Base-by-base conservation (phyloP, 1,140 invertebrate species). In the Drosophila watanabei region DNA sequence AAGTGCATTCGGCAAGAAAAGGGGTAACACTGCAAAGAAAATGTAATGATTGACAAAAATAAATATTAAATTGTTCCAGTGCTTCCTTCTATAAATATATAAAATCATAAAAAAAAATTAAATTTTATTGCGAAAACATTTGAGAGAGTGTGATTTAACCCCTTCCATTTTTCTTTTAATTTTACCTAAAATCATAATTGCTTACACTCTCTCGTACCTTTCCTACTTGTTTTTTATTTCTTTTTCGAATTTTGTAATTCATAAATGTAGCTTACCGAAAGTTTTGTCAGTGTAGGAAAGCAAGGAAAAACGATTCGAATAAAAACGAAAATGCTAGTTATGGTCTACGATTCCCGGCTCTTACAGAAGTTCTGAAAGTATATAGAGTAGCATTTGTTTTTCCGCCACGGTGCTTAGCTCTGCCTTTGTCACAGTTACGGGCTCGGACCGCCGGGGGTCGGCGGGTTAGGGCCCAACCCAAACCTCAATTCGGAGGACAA, bases 271-370 rank as follows among this genome's bases (percentile, higher is more conserved):
- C 13, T 16, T 11, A 6, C 2, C 2, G 1, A 16, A 16, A 24
- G 0, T 37, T 37, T 2, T 37, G 2, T 24, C 18, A 16, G 52
- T 56, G 18, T 18, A 18, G 32, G 4, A 32, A 33, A 32, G 20
- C 37, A 16, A 13, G 16, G 51, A 63, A 79, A 60, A 82, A 49
- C 57, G 45, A 18, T 63, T 79, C 39, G 49, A 79, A 82, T 71
- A 73, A 77, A 77, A 77, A 65, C 46, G 20, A 73, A 78, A 82
- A 64, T 72, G 73, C 46, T 63, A 46, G 62, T 79, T 79, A 65
- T 56, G 49, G 72, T 57, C 46, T 43, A 62, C 45, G 54, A 62
- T 41, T 52, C 39, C 56, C 16, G 32, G 51, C 57, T 60, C 51
- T 62, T 57, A 45, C 59, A 48, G 62, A 37, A 62, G 37, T 82